These are phyloP conservation scores for Corythornis madagascariensis DNA, from an alignment of 2,113 vertebrate species.

Conservation along the genomic window DNA sequence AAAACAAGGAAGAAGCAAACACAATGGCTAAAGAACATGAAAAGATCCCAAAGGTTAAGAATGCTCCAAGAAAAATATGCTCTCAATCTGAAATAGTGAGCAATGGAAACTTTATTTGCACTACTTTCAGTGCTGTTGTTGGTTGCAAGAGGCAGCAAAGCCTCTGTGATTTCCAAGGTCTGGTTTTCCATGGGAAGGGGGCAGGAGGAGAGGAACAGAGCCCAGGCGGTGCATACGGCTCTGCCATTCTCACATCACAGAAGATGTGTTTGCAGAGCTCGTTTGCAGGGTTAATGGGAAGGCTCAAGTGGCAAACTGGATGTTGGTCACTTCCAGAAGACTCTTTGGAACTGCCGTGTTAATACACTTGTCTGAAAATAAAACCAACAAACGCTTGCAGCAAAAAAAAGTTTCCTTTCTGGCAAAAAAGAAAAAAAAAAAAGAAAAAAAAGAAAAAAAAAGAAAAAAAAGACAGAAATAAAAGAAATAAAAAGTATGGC, in stretches of 20 bases:
- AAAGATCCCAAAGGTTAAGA: constrained; percentile 54
- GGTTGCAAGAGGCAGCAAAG: neutral
- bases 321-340: constrained; percentile 59
- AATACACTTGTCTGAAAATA: constrained; percentile 28
- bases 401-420: neutral
- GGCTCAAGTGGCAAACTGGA: constrained; percentile 18
- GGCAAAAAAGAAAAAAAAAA: neutral
- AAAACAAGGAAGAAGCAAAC: constrained; percentile 48
- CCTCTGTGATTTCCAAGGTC: neutral
- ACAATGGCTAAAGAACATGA: constrained; percentile 46
- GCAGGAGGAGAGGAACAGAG: neutral
- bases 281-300: constrained; percentile 36
- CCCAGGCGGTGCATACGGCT: neutral
- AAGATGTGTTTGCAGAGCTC: neutral
- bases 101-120: constrained; percentile 14
- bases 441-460: neutral
- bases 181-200: neutral
- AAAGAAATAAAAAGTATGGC: neutral
- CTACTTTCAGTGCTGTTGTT: neutral
- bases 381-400: neutral
- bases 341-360: neutral
- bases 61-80: constrained; percentile 65
- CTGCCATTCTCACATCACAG: neutral
- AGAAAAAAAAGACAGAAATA: no score
- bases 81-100: neutral